Evolutionary conservation across 2,888 invertebrate genomes (phyloP).

Genomic region (Cyclophora albipunctata): DNA sequence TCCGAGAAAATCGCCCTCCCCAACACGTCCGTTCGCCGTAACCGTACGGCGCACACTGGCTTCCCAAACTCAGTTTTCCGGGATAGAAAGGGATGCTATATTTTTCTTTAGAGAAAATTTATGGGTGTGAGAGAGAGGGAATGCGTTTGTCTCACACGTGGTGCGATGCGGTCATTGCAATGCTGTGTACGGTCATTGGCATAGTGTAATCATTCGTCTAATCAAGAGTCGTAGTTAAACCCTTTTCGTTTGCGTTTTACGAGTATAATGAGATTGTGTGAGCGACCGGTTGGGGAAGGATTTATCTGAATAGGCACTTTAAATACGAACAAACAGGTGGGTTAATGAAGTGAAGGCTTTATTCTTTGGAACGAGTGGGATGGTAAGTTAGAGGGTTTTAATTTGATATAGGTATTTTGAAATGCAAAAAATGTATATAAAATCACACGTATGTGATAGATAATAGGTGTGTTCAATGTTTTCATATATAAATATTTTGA

Average conservation of each 20-base stretch:
- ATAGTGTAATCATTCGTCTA: slow-evolving; percentile 48
- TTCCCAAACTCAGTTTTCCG: slow-evolving; percentile 56
- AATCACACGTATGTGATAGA: too few relatives aligned
- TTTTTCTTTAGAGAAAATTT: slow-evolving; percentile 28
- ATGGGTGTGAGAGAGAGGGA: slow-evolving; percentile 35
- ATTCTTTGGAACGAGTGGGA: too few relatives aligned
- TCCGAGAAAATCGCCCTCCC: slow-evolving; percentile 24
- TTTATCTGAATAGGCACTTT: too few relatives aligned
- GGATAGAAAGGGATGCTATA: slow-evolving; percentile 38
- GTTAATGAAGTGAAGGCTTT: too few relatives aligned
- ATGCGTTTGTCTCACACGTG: slow-evolving; percentile 57
- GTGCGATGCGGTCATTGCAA: slow-evolving; percentile 68
- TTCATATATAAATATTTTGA: too few relatives aligned
- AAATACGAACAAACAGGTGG: too few relatives aligned
- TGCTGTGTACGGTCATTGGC: slow-evolving; percentile 65
- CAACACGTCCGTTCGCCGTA: slow-evolving; percentile 37
- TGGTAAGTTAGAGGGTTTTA: too few relatives aligned
- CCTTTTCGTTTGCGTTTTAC: slow-evolving; percentile 23
- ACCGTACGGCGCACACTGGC: slow-evolving; percentile 56
- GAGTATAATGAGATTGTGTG: slow-evolving; percentile 8
- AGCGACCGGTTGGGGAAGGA: slow-evolving; percentile 11
- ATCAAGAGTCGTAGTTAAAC: slow-evolving; percentile 24
- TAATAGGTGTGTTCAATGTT: too few relatives aligned
- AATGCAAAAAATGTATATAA: too few relatives aligned
- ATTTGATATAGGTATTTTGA: too few relatives aligned